These are phyloP conservation scores for Stegodyphus mimosarum DNA, from an alignment of 1,140 invertebrate genomes.

Conservation along the genomic window DNA sequence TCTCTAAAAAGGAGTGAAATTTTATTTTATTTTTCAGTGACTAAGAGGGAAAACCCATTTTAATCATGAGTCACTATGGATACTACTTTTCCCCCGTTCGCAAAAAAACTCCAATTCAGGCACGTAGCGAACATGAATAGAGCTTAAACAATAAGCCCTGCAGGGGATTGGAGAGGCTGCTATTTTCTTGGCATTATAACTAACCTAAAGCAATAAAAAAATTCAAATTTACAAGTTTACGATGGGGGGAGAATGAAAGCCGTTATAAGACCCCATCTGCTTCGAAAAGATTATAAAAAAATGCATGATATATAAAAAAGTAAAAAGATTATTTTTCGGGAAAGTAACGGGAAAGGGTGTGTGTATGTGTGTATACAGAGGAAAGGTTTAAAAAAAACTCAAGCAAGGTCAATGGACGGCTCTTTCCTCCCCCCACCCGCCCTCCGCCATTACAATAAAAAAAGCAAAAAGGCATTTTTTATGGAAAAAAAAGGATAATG, in stretches of 20 bases:
- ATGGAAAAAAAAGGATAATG: conserved; percentile 49
- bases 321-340: conserved; percentile 53
- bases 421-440: not conserved
- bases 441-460: conserved; percentile 8
- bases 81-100: conserved; percentile 22
- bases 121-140: conserved; percentile 58
- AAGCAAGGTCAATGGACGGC: conserved; percentile 55
- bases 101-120: conserved; percentile 52
- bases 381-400: conserved; percentile 38
- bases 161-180: conserved; percentile 49
- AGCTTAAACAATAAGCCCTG: conserved; percentile 59
- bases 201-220: conserved; percentile 60
- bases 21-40: conserved; percentile 23
- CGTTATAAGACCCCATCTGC: conserved; percentile 61
- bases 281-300: conserved; percentile 50
- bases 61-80: conserved; percentile 55
- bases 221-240: conserved; percentile 60
- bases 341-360: conserved; percentile 59
- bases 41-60: conserved; percentile 43
- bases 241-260: conserved; percentile 20
- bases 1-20: no score
- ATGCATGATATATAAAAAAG: conserved; percentile 43
- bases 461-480: conserved; percentile 45
- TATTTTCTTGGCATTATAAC: conserved; percentile 61
- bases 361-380: conserved; percentile 27